Evolutionary conservation across 2,113 vertebrate species (phyloP).

Genomic region (Madoqua kirkii): DNA sequence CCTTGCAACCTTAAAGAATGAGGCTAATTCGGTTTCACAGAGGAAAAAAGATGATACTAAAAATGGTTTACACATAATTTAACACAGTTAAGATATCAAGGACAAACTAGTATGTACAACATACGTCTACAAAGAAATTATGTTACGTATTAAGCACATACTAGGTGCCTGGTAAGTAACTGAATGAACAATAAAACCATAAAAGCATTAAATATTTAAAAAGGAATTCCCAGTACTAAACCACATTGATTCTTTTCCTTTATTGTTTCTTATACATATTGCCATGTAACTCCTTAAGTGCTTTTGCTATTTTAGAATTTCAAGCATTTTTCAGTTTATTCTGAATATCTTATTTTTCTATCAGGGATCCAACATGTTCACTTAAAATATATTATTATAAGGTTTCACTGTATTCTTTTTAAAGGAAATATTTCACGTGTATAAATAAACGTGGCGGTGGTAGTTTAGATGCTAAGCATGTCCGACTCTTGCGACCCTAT

Average conservation of each 20-base stretch:
- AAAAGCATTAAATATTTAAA: slow-evolving; percentile 15
- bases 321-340: slow-evolving; percentile 25
- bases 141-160: neutral
- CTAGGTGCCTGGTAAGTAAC: neutral
- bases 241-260: neutral
- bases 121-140: slow-evolving; percentile 28
- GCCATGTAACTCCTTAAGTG: slow-evolving; percentile 9
- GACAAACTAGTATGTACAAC: neutral
- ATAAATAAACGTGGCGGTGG: neutral
- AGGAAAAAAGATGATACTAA: neutral
- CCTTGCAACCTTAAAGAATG: neutral
- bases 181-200: slow-evolving; percentile 4
- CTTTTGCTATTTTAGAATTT: slow-evolving; percentile 9
- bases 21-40: neutral
- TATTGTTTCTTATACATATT: neutral
- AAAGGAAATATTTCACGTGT: neutral
- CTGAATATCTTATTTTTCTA: slow-evolving; percentile 13
- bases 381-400: slow-evolving; percentile 21
- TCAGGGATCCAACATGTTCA: neutral
- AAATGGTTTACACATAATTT: slow-evolving; percentile 31
- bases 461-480: neutral
- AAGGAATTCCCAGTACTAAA: slow-evolving; percentile 23
- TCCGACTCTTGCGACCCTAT: neutral
- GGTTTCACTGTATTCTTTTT: neutral
- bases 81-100: neutral